Base-by-base conservation (phyloP, 2,113 vertebrate species). In the Sigmodon hispidus region DNA sequence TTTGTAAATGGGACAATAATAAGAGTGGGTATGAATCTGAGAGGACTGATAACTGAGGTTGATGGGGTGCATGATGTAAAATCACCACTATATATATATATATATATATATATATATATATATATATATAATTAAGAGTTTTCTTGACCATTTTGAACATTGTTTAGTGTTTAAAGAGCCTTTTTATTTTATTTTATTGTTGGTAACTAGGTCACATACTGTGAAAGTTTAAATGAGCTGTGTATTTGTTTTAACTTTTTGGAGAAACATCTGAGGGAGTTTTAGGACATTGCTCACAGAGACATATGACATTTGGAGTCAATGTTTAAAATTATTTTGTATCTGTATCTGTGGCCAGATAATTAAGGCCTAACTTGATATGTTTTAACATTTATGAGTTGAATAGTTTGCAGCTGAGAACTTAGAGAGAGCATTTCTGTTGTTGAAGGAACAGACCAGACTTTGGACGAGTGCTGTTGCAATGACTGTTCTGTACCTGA, bases 131-230 rank as follows among this genome's bases (percentile, higher is more conserved):
- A 3, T 34, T 85, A 24, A 59, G n/a, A 45, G 55, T 86, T 92
- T 93, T 67, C 24, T 88, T 86, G 43, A 77, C 29, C 43, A 63
- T 76, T 93, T 77, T 57, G 52, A 89, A 85, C 43, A 79, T 91
- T 40, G 29, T 34, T 87, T 93, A 90, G 57, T 70, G 81, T 93
- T 92, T 63, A 90, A 89, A 87, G 29, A 57, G 69, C 55, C 73
- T 86, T 88, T 52, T 91, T 76, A 45, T 93, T 94, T 95, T 72
- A 90, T 63, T 94, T 97, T 50, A 69, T 88, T 88, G 50, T 91
- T 91, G 67, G 72, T 83, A 93, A 91, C 52, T 91, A 59, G 52
- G 29, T 89, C 80, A 83, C 36, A 31, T 52, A 72, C 69, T 94
- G 34, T 72, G 61, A 86, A 72, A 19, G 61, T 80, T 96, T 89